Conservation (phyloP, 2,113 vertebrate genomes). For the Macheiramphus alcinus region DNA sequence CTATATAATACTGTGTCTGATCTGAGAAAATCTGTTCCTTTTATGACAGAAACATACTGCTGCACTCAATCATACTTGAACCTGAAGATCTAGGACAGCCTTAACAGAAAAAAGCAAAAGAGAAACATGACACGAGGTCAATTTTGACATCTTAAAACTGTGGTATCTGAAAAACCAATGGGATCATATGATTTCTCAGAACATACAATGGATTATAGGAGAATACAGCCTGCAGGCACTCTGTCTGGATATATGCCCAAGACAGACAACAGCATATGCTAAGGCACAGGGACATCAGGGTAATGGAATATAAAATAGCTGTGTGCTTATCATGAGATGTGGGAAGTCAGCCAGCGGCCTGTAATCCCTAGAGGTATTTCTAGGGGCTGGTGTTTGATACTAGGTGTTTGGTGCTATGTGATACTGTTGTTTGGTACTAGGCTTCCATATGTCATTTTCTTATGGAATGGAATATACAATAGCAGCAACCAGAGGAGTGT, state of each 20-base stretch:
- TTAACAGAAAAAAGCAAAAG: background rate
- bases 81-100: background rate
- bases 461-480: background rate
- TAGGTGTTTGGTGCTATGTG: background rate
- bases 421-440: background rate
- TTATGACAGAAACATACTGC: constrained; percentile 6
- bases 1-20: background rate
- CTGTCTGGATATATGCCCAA: constrained; percentile 32
- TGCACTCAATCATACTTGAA: constrained; percentile 29
- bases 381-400: background rate
- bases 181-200: constrained; percentile 14
- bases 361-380: background rate
- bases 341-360: background rate
- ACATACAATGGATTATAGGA: constrained; percentile 3
- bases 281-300: constrained; percentile 1
- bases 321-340: background rate
- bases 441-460: background rate
- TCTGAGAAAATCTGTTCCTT: background rate
- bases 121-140: constrained; percentile 8
- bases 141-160: background rate
- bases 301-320: constrained; percentile 44
- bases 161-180: background rate
- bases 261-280: constrained; percentile 53
- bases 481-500: background rate
- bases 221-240: constrained; percentile 25